These are phyloP conservation scores for Felis chaus DNA, from an alignment of 2,113 vertebrate genomes.

Conservation along the genomic window DNA sequence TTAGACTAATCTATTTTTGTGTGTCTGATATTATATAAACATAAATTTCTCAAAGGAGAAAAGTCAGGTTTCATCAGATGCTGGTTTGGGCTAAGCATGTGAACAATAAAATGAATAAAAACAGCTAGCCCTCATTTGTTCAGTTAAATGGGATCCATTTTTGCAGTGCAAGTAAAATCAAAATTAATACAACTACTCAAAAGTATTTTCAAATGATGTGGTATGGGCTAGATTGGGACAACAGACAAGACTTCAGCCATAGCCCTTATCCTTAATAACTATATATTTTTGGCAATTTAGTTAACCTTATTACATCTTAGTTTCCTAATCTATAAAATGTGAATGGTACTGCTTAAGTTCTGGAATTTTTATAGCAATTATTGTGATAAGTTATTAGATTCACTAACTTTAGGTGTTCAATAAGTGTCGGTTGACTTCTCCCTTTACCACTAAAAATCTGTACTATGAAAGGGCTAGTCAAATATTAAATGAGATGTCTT, in stretches of 20 bases:
- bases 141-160: not conserved
- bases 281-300: not conserved
- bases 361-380: not conserved
- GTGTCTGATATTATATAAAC: not conserved
- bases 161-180: not conserved
- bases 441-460: not conserved
- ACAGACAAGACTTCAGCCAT: not conserved
- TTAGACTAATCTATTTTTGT: not conserved
- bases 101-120: not conserved
- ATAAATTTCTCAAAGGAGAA: not conserved
- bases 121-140: not conserved
- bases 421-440: not conserved
- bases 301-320: not conserved
- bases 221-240: not conserved
- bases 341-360: not conserved
- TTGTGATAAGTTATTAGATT: not conserved
- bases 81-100: not conserved
- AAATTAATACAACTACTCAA: not conserved
- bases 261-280: not conserved
- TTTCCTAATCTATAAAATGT: not conserved
- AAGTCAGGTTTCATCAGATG: not conserved
- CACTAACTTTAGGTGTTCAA: not conserved
- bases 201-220: not conserved
- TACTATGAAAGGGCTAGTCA: not conserved
- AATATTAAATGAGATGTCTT: not conserved